Percentiles rank a stretch among this genome's conserved stretches.
These are phyloP conservation scores for Calcarius lapponicus DNA, from an alignment of 2,797 vertebrate genomes.

Conservation along the genomic window DNA sequence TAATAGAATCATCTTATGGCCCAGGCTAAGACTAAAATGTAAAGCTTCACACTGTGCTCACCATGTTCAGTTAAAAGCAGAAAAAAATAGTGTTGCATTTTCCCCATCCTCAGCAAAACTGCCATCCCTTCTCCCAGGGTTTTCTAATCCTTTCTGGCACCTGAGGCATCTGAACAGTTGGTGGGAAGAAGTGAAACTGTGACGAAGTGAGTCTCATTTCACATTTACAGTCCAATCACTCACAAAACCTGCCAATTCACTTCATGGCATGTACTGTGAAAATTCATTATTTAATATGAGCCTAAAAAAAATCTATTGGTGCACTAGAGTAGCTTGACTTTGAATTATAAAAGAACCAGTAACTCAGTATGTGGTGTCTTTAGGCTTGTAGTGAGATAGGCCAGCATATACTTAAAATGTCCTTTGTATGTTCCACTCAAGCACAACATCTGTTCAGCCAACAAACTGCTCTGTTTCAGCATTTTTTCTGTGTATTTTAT, in stretches of 20 bases:
- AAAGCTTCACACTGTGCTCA: conserved; percentile 16
- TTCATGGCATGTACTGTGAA: conserved; percentile 45
- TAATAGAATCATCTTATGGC: conserved; percentile 44
- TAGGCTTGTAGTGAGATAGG: not conserved
- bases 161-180: conserved; percentile 71
- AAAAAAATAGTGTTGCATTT: conserved; percentile 57
- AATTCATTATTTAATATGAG: conserved; percentile 43
- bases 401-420: not conserved
- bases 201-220: conserved; percentile 60
- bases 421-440: not conserved
- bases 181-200: conserved; percentile 57
- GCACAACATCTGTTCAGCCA: not conserved
- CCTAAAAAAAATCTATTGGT: not conserved
- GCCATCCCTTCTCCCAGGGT: conserved; percentile 68
- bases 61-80: conserved; percentile 57
- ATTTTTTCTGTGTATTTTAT: not conserved
- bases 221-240: conserved; percentile 57
- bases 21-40: conserved; percentile 28
- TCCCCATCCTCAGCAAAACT: conserved; percentile 73
- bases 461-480: not conserved
- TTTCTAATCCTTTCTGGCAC: conserved; percentile 73
- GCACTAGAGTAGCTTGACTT: not conserved
- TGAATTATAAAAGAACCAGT: not conserved
- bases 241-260: conserved; percentile 42
- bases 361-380: not conserved